Base-by-base conservation (phyloP, 2,888 invertebrate species). In the Epinotia demarniana region DNA sequence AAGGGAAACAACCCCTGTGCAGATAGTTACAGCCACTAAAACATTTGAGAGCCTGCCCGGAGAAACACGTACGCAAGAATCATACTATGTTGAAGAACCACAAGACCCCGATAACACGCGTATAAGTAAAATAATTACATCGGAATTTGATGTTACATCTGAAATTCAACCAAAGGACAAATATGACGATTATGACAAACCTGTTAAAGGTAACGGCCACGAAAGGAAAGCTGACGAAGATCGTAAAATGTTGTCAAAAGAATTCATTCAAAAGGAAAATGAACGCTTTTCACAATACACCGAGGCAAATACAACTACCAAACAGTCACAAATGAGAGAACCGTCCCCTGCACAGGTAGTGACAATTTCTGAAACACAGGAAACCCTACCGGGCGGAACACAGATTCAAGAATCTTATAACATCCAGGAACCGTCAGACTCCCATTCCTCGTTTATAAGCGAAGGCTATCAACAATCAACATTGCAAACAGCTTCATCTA, bases 201-300 rank as follows among this genome's bases (percentile, higher is more conserved):
- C 79, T 8, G 74, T 78, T 4, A 75, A 78, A 27, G 78, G 64
- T 27, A 18, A 69, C 62, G 70, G 43, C 53, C 18, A 53, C 12
- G 60, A 71, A 53, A n/a, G 12, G 8, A 68, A 16, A 3, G 27
- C 18, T 74, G n/a, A 78, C n/a, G 78, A 80, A 33, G 81, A 86
- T 76, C 78, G 81, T 23, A 77, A 82, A 72, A 81, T 80, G 53
- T 74, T 87, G 43, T 83, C 88, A 75, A 80, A 86, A 79, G 87
- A 90, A 60, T 89, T 90, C 49, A 85, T 90, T 66, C 81, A 87
- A 78, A 87, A 84, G 76, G 90, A 91, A 82, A 81, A 84, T 75
- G 79, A 82, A 66, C 77, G 80, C 49, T 72, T 72, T 5, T 78
- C 81, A 11, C 79, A 83, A n/a, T 69, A 79, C 0, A 77, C 80